Evolutionary conservation across 2,113 vertebrate species (phyloP).

Genomic region (Equus przewalskii): DNA sequence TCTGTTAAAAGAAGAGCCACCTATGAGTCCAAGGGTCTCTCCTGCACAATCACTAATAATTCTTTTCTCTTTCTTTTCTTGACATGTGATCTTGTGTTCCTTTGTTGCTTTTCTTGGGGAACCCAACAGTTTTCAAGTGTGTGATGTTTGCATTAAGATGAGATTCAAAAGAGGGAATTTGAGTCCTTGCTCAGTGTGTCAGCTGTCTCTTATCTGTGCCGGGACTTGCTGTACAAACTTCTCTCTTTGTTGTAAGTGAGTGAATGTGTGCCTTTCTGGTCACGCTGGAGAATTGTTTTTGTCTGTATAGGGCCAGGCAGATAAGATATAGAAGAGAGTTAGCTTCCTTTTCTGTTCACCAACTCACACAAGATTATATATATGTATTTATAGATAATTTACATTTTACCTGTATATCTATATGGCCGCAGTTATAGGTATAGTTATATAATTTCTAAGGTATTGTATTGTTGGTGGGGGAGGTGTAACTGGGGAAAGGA

Average conservation of each 20-base stretch:
- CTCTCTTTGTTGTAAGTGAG: background rate
- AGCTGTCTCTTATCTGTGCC: background rate
- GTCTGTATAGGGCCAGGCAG: background rate
- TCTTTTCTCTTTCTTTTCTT: background rate
- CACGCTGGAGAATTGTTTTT: background rate
- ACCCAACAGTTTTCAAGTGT: too few species aligned
- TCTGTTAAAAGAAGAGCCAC: background rate
- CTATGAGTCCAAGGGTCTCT: fast-evolving
- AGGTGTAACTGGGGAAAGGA: background rate
- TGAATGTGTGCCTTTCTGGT: background rate
- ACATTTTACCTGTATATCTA: fast-evolving
- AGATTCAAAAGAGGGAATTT: too few species aligned
- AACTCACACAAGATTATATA: background rate
- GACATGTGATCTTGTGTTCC: background rate
- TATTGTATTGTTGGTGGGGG: background rate
- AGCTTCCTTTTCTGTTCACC: background rate
- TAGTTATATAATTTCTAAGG: background rate
- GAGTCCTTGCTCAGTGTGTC: background rate
- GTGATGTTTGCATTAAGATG: background rate
- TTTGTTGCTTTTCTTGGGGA: background rate
- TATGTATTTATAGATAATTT: background rate
- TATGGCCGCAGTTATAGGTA: too few species aligned
- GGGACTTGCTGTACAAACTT: too few species aligned
- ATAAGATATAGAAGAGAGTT: background rate
- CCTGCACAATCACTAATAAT: background rate